Conservation (phyloP, 2,797 vertebrate species). For the Hoplostethus atlanticus region DNA sequence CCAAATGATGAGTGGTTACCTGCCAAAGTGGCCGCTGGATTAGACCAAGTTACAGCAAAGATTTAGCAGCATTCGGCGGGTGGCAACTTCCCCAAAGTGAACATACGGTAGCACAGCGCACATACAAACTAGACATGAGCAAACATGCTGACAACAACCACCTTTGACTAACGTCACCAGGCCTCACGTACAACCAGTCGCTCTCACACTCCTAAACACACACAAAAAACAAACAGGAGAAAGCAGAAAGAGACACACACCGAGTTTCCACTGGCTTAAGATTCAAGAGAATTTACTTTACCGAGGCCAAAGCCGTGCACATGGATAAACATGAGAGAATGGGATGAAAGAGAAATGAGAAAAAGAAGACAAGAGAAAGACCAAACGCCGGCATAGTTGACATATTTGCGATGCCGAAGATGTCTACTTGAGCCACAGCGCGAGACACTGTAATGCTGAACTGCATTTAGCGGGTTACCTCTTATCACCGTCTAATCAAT, state of each 20-base stretch:
- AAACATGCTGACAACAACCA: conserved; percentile 43
- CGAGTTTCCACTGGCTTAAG: not conserved
- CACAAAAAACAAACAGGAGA: conserved; percentile 13
- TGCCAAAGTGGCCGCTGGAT: conserved; percentile 3
- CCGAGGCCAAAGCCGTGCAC: conserved; percentile 31
- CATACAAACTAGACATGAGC: conserved; percentile 42
- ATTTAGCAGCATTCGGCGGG: conserved; percentile 23
- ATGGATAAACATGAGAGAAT: conserved; percentile 55
- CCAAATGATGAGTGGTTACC: conserved; percentile 1
- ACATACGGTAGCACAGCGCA: conserved; percentile 17
- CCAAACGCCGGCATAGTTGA: conserved; percentile 73
- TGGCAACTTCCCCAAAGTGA: conserved; percentile 32
- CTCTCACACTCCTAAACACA: conserved; percentile 11
- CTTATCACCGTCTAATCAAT: conserved; percentile 72
- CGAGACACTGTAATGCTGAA: conserved; percentile 62
- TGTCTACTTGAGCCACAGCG: conserved; percentile 60
- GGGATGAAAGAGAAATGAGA: conserved; percentile 38
- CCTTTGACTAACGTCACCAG: conserved; percentile 14
- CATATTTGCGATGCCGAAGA: conserved; percentile 77
- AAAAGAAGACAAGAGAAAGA: conserved; percentile 37
- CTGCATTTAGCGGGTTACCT: conserved; percentile 56
- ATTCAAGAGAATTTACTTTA: conserved; percentile 33
- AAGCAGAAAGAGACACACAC: conserved; percentile 23
- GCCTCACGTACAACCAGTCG: not conserved
- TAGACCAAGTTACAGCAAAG: conserved; percentile 2